Evolutionary conservation across 2,113 vertebrate genomes (phyloP).

Genomic region (Calonectris borealis): DNA sequence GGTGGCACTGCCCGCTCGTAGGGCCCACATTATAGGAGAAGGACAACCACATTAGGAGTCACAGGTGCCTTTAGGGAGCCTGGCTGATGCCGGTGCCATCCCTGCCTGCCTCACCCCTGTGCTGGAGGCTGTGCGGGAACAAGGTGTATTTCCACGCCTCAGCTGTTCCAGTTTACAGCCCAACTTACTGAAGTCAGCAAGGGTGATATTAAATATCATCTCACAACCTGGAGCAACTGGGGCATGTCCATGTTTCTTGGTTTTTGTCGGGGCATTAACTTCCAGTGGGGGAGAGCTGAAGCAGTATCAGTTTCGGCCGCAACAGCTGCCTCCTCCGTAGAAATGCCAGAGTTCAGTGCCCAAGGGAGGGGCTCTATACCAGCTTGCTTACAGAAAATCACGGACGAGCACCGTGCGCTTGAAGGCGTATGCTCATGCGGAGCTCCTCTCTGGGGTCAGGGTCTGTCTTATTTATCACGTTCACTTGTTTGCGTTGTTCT

Average conservation of each 20-base stretch:
- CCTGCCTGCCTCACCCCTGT: not conserved
- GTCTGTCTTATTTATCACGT: not conserved
- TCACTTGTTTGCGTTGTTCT: not conserved
- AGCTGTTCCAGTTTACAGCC: not conserved
- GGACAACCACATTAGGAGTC: rapidly evolving
- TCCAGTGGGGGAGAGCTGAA: not conserved
- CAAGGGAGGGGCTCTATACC: not conserved
- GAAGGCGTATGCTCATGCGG: not conserved
- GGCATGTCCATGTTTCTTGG: rapidly evolving
- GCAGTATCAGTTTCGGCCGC: rapidly evolving
- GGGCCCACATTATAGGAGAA: not conserved
- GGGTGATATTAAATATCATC: not conserved
- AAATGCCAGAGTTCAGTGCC: not conserved
- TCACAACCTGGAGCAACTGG: not conserved
- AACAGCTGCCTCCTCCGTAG: not conserved
- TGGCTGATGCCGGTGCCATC: not conserved
- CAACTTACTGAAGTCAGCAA: not conserved
- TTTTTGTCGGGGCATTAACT: not conserved
- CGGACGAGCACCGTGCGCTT: not conserved
- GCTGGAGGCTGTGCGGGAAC: not conserved
- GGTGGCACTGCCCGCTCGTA: rapidly evolving
- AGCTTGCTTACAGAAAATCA: not conserved
- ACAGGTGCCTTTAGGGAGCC: not conserved
- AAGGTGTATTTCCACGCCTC: not conserved
- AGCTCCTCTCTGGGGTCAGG: not conserved